Base-by-base conservation (phyloP, 2,113 vertebrate species). In the Prochilodus magdalenae region DNA sequence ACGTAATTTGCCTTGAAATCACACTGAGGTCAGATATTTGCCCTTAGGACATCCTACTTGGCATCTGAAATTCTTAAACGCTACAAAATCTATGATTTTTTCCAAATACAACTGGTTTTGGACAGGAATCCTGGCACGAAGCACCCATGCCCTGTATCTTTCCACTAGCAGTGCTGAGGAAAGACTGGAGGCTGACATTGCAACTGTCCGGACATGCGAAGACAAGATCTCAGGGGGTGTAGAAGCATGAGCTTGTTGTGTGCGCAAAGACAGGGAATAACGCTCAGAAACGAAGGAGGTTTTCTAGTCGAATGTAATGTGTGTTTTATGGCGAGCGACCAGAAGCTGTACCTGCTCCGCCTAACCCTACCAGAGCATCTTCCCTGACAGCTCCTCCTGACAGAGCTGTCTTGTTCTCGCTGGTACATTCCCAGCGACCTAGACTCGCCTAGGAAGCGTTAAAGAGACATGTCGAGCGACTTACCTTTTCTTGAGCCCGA, bases 401-500 rank as follows among this genome's bases (percentile, higher is more conserved):
- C 27, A 55, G 59, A 44, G 49, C 49, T 51, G 13, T 51, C 16
- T 51, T 16, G 1, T 44, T 10, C 40, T 51, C 10, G 15, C 15
- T 0, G 13, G 1, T 2, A 14, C 15, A 16, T 51, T 51, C 49
- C 13, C 13, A 18, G 49, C 49, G 49, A 51, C 14, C 15, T 16
- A 51, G 2, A 14, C 49, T 0, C 49, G 49, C 49, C 15, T 16
- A 51, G 13, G 49, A 51, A 36, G 33, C 29, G 14, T 3, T 24
- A 29, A 6, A 5, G 11, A 6, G 20, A 24, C 1, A 1, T 47
- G 4, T 26, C 5, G 0, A 11, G 10, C 18, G 8, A 13, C 89
- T 84, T 89, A 98, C 97, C 97, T 99, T 99, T 83, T 99, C 97
- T 90, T 98, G 97, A 4, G 97, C 97, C 22, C 97, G 92, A 91